Evolutionary conservation across 1,140 invertebrate genomes (phyloP).

Genomic region (Adoxophyes honmai): DNA sequence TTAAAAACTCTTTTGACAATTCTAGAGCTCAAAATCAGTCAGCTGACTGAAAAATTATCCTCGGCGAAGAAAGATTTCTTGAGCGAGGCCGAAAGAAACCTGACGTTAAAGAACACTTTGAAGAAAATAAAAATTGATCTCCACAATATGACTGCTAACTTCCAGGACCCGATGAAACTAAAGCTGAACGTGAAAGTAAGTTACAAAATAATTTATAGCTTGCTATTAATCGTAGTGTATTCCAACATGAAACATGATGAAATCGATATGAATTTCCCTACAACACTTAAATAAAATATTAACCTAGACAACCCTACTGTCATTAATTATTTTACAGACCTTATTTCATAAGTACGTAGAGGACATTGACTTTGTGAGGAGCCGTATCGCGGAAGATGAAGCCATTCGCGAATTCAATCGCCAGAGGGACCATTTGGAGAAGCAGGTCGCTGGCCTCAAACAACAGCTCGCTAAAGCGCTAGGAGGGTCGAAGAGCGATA

Average conservation of each 20-base stretch:
- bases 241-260: too few species aligned
- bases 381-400: conserved; percentile 82
- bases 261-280: too few species aligned
- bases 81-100: conserved; percentile 80
- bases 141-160: conserved; percentile 84
- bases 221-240: too few species aligned
- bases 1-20: conserved; percentile 34
- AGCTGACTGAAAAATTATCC: conserved; percentile 86
- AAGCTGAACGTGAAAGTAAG: conserved; percentile 86
- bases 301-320: too few species aligned
- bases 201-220: too few species aligned
- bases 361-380: conserved; percentile 81
- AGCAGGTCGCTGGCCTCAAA: conserved; percentile 80
- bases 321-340: too few species aligned
- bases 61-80: conserved; percentile 83
- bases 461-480: conserved; percentile 55
- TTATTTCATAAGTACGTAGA: conserved; percentile 88
- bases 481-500: conserved; percentile 58
- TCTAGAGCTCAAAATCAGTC: conserved; percentile 84
- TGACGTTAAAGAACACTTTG: conserved; percentile 82
- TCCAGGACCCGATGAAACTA: conserved; percentile 86
- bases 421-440: conserved; percentile 88
- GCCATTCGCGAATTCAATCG: conserved; percentile 87
- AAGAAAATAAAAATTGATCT: conserved; percentile 88
- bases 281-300: too few species aligned